Evolutionary conservation across 2,888 invertebrate genomes (phyloP), one percentile per base, ranked within the genome.

Genomic region (Doris montereyensis): DNA sequence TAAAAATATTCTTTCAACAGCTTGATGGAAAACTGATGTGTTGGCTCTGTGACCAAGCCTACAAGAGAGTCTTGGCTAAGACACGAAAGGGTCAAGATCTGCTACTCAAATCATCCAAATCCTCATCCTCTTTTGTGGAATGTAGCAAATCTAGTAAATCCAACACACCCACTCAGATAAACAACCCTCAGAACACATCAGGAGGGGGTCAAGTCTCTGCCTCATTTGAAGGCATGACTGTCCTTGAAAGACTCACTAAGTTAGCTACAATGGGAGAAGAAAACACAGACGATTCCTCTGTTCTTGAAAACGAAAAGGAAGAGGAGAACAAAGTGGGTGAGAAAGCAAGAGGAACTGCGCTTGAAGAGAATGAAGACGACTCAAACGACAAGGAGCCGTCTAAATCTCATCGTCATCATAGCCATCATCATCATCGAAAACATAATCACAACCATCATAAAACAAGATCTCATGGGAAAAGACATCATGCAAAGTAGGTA

Each of bases 1-100:
- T 30, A n/a, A 2, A 1, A 1, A 10, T 80, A 24, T 72, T 65
- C 81, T 60, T 28, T 41, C 93, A 93, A 76, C 93, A 97, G 97
- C 95, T 97, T 83, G 97, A 98, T 92, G 97, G 97, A 2, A 98
- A 97, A 92, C 93, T 97, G 80, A 93, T 98, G 35, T 98, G 98
- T 92, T 98, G 97, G 97, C 93, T 98, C 80, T 98, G 98, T 92
- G 97, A 97, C 21, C 94, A 97, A 86, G 96, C 97, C 0, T 96
- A 96, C 91, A 97, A 97, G 92, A 93, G 97, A 86, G 97, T 97
- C 0, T 91, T 98, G 88, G 95, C 96, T 0, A 96, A 97, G 90
- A 97, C 97, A 8, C 96, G 81, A 10, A 85, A 86, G 71, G 77
- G 84, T 71, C 84, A 86, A 30, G 86, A 86, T 4, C 79, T 85